Base-by-base conservation (phyloP, 2,113 vertebrate species). In the Ptychochromis oligacanthus region DNA sequence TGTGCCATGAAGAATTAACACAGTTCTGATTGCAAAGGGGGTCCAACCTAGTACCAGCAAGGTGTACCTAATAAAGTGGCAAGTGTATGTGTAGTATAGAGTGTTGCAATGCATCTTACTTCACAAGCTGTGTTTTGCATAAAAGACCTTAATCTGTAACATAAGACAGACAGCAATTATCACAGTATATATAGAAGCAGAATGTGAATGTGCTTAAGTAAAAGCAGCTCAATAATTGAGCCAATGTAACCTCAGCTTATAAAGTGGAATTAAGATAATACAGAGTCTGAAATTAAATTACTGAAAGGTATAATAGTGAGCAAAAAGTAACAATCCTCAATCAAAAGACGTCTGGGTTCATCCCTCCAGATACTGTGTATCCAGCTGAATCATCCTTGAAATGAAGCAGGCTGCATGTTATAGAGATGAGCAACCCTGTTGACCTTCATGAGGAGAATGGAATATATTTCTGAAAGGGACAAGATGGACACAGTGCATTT, bases 131-230 rank as follows among this genome's bases (percentile, higher is more conserved):
- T 20, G 28, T 28, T 70, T 31, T 70, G 65, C 28, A 52, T 52
- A 11, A 49, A 31, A 52, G 14, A 46, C 24, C 38, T 67, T 11
- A 67, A 46, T 67, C 38, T 67, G 62, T 22, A 67, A 26, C 38
- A 46, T 67, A 46, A 67, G 46, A n/a, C 22, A 65, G 12, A 64
- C 36, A 64, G n/a, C n/a, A 64, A 64, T 20, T 64, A 20, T 64
- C 61, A 65, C 8, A 67, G 4, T 46, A 67, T 67, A 67, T 67
- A 26, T 43, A 67, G 43, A 52, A 70, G 43, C 65, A 70, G 24
- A 70, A 52, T 70, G 24, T 70, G 40, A 70, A 70, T 70, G 40
- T 49, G 22, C 40, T 70, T 70, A 70, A 70, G 15, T 70, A 49
- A 70, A 49, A 49, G 1, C 9, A 70, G 28, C 24, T 70, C 49